Conservation (phyloP, 2,888 invertebrate genomes). For the Pollenia amentaria region DNA sequence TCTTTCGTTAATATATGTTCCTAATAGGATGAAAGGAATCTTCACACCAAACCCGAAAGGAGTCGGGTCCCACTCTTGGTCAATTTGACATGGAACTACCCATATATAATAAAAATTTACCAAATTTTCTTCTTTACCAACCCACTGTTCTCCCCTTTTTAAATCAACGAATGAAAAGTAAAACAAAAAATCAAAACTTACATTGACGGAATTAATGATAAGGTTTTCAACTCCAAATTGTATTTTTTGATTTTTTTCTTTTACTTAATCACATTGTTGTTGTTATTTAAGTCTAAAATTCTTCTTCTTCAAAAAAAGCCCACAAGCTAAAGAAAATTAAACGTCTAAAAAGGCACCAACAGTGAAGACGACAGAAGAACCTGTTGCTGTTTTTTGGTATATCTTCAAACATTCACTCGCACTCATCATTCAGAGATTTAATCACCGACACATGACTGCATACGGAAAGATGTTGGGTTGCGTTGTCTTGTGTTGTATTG, state of each 20-base stretch:
- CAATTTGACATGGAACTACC: no score
- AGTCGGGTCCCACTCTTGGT: no score
- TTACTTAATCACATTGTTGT: slow-evolving; percentile 38
- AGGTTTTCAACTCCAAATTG: slow-evolving; percentile 61
- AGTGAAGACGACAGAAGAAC: slow-evolving; percentile 66
- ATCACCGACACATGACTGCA: slow-evolving; percentile 56
- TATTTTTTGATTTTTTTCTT: slow-evolving; percentile 41
- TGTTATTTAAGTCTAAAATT: slow-evolving; percentile 33
- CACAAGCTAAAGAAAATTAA: slow-evolving; percentile 39
- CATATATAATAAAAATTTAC: no score
- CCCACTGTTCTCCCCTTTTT: slow-evolving; percentile 35
- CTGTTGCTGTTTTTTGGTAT: slow-evolving; percentile 56
- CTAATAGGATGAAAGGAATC: no score
- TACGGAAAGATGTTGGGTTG: slow-evolving; percentile 46
- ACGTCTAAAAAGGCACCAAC: slow-evolving; percentile 41
- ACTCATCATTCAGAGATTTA: slow-evolving; percentile 65
- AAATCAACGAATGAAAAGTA: neutral
- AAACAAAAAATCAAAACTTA: slow-evolving; percentile 18
- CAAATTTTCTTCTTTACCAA: neutral
- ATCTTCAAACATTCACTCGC: slow-evolving; percentile 47
- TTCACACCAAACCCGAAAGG: no score
- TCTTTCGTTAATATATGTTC: no score
- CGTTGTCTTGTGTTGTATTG: slow-evolving; percentile 1
- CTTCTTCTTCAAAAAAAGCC: slow-evolving; percentile 49
- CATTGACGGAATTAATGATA: slow-evolving; percentile 67